Evolutionary conservation across 35 echinoderm and acorn worm genomes (phyloP).

Genomic region (Nesometra sesokonis): DNA sequence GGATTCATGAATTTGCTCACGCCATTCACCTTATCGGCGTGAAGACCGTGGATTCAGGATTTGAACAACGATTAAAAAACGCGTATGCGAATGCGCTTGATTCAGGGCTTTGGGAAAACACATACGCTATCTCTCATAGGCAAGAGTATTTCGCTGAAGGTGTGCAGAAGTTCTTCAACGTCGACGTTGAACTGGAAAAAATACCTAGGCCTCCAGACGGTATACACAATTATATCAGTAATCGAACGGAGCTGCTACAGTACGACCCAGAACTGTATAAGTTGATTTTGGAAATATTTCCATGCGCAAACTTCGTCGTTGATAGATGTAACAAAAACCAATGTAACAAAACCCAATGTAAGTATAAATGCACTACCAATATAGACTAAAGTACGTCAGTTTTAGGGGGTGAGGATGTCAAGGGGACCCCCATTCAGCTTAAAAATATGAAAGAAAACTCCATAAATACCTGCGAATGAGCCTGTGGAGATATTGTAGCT

Average conservation of each 20-base stretch:
- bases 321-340: slow-evolving; percentile 43
- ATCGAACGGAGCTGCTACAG: slow-evolving; percentile 12
- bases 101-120: slow-evolving; percentile 12
- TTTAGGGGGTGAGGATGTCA: no score
- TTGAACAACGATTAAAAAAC: not conserved
- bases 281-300: slow-evolving; percentile 36
- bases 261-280: slow-evolving; percentile 42
- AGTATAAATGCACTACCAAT: no score
- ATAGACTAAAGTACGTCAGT: no score
- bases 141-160: slow-evolving; percentile 61
- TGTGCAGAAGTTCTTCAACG: slow-evolving; percentile 51
- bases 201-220: slow-evolving; percentile 2
- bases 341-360: no score
- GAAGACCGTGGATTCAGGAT: slow-evolving; percentile 11
- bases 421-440: no score
- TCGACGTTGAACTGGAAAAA: slow-evolving; percentile 9
- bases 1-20: slow-evolving; percentile 69
- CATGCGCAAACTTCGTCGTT: slow-evolving; percentile 43
- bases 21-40: slow-evolving; percentile 42
- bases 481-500: no score
- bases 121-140: slow-evolving; percentile 13
- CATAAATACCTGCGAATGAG: no score
- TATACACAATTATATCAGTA: slow-evolving; percentile 44
- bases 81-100: slow-evolving; percentile 4
- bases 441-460: no score